Base-by-base conservation (phyloP, 2,888 invertebrate species). In the Limnephilus marmoratus region DNA sequence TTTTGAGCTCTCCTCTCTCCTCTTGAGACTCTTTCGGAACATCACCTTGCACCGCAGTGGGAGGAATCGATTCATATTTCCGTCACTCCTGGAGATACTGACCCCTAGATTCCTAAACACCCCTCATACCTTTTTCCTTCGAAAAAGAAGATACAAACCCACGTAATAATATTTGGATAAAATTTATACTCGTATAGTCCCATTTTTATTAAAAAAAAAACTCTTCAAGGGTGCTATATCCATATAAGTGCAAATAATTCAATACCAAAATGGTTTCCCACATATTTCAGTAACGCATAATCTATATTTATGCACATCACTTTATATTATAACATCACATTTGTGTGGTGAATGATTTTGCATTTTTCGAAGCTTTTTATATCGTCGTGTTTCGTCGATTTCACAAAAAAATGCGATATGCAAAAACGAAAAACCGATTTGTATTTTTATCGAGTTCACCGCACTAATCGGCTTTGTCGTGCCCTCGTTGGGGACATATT, bases 361-460 rank as follows among this genome's bases (percentile, higher is more conserved):
- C 68, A 24, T 24, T 82, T 82, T 29, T 4, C 18, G 31, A 34
- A 82, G 29, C 29, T 82, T 82, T 82, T 15, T 34, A 34, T 12
- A 34, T 15, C 34, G 34, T 29, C 82, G 13, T 18, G 13, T 81
- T 81, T 81, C 1, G 18, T 18, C 53, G 53, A 18, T 68, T 31
- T 82, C 31, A 31, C 34, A 82, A 82, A 82, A 45, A 82, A 82
- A 82, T 31, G 82, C 18, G 12, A 82, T 82, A 82, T 82, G 29
- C 34, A 82, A 82, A 41, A 12, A 45, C 45, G 45, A 1, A 45
- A 45, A 68, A 68, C 24, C 82, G 81, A 82, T 29, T 82, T 34
- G 34, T 29, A 34, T 31, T 82, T 82, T 31, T 31, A 15, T 18
- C 7, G 34, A 29, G 18, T 31, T 82, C 34, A 5, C 31, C 34